Evolutionary conservation across 2,888 invertebrate genomes (phyloP).

Genomic region (Parthenolecanium corni): DNA sequence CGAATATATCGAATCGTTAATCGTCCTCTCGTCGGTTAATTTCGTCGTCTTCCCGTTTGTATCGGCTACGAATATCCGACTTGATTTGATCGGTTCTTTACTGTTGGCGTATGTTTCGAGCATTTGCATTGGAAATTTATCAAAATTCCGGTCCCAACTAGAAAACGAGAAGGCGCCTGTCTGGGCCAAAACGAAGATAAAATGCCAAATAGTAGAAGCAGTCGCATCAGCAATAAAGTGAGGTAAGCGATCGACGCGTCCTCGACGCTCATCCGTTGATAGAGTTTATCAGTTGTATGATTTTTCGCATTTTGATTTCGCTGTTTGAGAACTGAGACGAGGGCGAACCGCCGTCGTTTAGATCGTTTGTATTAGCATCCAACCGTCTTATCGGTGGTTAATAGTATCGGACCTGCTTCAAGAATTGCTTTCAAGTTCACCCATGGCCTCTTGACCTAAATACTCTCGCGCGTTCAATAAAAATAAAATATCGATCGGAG

Average conservation of each 20-base stretch:
- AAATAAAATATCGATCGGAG: constrained; percentile 16
- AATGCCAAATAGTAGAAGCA: constrained; percentile 68
- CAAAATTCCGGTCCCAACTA: constrained; percentile 80
- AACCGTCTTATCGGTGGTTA: not conserved
- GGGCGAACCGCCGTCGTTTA: too few relatives aligned
- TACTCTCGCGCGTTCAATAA: constrained; percentile 19
- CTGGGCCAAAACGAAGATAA: constrained; percentile 47
- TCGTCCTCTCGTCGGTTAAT: too few relatives aligned
- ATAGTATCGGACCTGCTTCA: not conserved
- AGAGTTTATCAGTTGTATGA: too few relatives aligned
- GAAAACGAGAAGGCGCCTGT: constrained; percentile 66
- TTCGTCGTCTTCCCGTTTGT: too few relatives aligned
- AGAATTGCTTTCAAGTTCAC: constrained; percentile 24
- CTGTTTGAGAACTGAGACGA: too few relatives aligned
- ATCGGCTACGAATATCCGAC: too few relatives aligned
- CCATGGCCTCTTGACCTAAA: constrained; percentile 26
- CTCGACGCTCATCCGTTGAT: too few relatives aligned
- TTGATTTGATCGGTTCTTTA: too few relatives aligned
- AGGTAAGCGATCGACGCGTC: constrained; percentile 6
- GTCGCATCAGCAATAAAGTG: constrained; percentile 50
- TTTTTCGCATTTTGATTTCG: too few relatives aligned
- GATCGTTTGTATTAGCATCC: too few relatives aligned
- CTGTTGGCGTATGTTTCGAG: too few relatives aligned
- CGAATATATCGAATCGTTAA: too few relatives aligned
- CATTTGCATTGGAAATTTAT: constrained; percentile 38